These are phyloP conservation scores for Halcyon smyrnensis DNA, from an alignment of 2,797 vertebrate genomes.

Conservation along the genomic window DNA sequence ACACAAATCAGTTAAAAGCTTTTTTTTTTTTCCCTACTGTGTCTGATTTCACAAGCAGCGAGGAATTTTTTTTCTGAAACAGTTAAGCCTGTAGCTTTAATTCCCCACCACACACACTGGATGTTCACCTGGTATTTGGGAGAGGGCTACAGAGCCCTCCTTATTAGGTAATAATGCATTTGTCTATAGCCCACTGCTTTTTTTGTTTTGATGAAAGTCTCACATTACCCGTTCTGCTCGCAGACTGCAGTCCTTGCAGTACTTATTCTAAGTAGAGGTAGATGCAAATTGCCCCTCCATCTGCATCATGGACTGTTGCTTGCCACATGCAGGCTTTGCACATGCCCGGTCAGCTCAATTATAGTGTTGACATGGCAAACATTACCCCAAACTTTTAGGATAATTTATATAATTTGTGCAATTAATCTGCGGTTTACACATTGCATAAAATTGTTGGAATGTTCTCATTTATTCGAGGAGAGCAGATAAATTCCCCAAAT, in stretches of 20 bases:
- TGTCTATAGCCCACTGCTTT: not conserved
- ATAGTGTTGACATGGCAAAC: slow-evolving; percentile 40
- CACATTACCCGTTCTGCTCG: not conserved
- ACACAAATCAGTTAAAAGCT: not conserved
- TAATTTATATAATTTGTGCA: slow-evolving; percentile 38
- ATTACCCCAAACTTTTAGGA: slow-evolving; percentile 39
- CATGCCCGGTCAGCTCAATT: not conserved
- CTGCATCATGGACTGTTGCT: not conserved
- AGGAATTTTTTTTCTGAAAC: not conserved
- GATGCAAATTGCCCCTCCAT: not conserved
- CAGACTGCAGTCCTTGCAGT: not conserved
- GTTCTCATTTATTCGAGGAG: slow-evolving; percentile 2
- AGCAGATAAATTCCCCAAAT: slow-evolving; percentile 40
- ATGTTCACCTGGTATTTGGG: not conserved
- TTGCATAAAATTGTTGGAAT: slow-evolving; percentile 25
- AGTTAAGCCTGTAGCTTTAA: not conserved
- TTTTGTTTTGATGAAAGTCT: not conserved
- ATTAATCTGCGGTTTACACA: slow-evolving; percentile 39
- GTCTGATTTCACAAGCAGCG: not conserved
- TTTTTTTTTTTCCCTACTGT: not conserved
- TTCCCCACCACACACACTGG: too few relatives aligned
- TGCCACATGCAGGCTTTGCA: not conserved
- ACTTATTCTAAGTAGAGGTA: not conserved
- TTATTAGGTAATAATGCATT: not conserved
- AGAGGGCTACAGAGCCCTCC: not conserved